A percentile compares a stretch with the other conserved stretches of the same genome.
Conservation (phyloP, 2,888 invertebrate genomes). For the Petrophora chlorosata region DNA sequence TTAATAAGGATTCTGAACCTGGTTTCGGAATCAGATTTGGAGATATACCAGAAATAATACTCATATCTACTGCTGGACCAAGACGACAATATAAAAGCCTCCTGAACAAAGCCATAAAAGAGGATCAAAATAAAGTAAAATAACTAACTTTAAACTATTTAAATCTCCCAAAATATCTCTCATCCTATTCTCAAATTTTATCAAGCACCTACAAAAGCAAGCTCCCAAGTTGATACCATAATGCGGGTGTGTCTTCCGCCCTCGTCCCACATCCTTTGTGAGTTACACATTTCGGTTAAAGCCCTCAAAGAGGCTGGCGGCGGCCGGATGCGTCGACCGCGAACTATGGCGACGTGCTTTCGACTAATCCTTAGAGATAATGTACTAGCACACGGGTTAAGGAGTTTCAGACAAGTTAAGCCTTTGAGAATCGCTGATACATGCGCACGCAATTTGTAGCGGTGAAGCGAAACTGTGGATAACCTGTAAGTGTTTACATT, state of each 20-base stretch:
- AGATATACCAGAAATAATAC: too few relatives aligned
- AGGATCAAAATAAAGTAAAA: background rate
- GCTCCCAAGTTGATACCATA: constrained; percentile 24
- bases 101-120: too few relatives aligned
- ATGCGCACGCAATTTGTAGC: constrained; percentile 32
- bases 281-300: constrained; percentile 48
- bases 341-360: constrained; percentile 39
- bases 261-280: constrained; percentile 55
- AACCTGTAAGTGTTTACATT: too few relatives aligned
- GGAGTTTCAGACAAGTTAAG: constrained; percentile 40
- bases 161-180: too few relatives aligned
- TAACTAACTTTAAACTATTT: too few relatives aligned
- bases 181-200: constrained; percentile 7
- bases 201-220: constrained; percentile 16
- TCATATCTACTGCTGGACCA: too few relatives aligned
- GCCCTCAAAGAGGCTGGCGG: constrained; percentile 44
- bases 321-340: constrained; percentile 54
- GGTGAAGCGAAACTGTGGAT: constrained; percentile 8
- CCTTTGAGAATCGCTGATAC: constrained; percentile 38
- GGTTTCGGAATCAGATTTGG: too few relatives aligned
- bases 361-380: constrained; percentile 42
- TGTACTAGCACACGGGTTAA: constrained; percentile 33
- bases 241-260: constrained; percentile 43
- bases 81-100: too few relatives aligned
- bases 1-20: too few relatives aligned